A percentile compares a stretch with the other conserved stretches of the same genome.
Evolutionary conservation across 2,888 invertebrate species (phyloP).

Genomic region (Drosophila ustulata): DNA sequence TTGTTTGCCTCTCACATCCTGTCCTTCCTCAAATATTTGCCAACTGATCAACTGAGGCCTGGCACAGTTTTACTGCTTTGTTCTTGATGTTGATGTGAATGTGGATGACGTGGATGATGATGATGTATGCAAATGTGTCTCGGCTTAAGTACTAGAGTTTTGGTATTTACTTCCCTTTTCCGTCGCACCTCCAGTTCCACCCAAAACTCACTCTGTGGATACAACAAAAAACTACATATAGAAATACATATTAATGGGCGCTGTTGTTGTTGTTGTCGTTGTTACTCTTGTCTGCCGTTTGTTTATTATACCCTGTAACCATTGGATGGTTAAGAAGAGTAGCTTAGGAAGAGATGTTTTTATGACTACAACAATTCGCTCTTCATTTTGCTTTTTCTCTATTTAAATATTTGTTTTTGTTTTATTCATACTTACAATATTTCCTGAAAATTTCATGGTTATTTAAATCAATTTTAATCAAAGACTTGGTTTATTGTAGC

Average conservation of each 20-base stretch:
- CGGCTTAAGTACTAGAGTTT: constrained; percentile 24
- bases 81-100: constrained; percentile 6
- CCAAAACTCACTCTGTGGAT: constrained; percentile 20
- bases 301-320: constrained; percentile 17
- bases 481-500: too few relatives aligned
- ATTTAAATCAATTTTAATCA: too few relatives aligned
- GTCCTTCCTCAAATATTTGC: constrained; percentile 17
- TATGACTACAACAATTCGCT: too few relatives aligned
- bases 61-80: constrained; percentile 39
- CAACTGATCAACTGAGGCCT: constrained; percentile 31
- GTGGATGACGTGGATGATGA: constrained; percentile 31
- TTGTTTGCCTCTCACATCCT: constrained; percentile 20
- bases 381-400: too few relatives aligned
- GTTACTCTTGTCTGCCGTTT: constrained; percentile 37
- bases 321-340: not conserved
- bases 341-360: too few relatives aligned
- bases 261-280: constrained; percentile 31
- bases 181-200: constrained; percentile 3
- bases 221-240: constrained; percentile 27
- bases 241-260: constrained; percentile 65
- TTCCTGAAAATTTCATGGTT: too few relatives aligned
- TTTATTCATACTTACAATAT: too few relatives aligned
- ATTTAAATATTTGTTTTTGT: too few relatives aligned
- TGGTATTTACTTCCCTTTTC: constrained; percentile 21
- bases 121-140: constrained; percentile 65